These are phyloP conservation scores for Vannuccia rotundouncinata DNA, from an alignment of 2,888 invertebrate genomes.

Conservation along the genomic window DNA sequence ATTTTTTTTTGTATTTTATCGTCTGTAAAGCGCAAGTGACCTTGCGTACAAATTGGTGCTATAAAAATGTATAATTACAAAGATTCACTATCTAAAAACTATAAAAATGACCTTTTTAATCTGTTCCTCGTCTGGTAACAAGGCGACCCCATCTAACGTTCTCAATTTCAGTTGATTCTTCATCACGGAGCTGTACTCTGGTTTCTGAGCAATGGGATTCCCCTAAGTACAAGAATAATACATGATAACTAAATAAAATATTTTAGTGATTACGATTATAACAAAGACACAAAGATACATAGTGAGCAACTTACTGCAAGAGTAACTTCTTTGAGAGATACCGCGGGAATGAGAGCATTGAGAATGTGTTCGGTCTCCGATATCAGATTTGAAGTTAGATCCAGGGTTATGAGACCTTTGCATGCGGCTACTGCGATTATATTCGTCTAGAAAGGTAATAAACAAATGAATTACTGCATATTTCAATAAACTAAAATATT, in stretches of 20 bases:
- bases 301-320: not conserved
- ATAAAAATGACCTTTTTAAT: not conserved
- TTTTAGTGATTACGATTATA: not conserved
- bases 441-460: not conserved
- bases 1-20: too few species aligned
- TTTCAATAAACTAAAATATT: too few species aligned
- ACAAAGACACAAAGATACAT: too few species aligned
- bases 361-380: not conserved
- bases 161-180: not conserved
- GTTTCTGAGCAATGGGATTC: not conserved
- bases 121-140: not conserved
- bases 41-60: too few species aligned
- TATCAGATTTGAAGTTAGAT: not conserved
- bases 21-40: too few species aligned
- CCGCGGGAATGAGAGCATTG: not conserved
- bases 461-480: too few species aligned
- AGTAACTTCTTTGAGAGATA: not conserved
- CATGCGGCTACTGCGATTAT: constrained; percentile 11
- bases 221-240: not conserved
- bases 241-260: not conserved
- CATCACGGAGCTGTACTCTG: not conserved
- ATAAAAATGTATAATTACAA: too few species aligned
- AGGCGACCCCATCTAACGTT: not conserved
- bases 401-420: not conserved
- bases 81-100: too few species aligned